These are phyloP conservation scores for Vireo griseus DNA, from an alignment of 2,797 vertebrate genomes.

Conservation along the genomic window DNA sequence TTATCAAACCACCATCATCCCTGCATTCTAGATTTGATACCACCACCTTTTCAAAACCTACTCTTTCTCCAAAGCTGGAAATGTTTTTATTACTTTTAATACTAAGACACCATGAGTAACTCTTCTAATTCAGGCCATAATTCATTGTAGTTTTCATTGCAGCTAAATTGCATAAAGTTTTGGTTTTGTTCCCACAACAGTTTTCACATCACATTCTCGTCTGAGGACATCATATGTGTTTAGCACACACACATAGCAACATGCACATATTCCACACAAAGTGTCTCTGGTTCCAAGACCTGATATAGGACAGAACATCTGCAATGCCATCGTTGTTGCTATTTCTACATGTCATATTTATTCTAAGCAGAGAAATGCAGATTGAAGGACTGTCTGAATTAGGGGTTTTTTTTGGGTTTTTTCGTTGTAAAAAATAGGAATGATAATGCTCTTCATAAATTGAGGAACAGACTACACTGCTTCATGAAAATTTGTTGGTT, in stretches of 20 bases:
- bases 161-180: background rate
- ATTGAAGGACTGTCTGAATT: background rate
- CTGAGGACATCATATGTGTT: background rate
- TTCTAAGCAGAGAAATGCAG: background rate
- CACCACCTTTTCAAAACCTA: background rate
- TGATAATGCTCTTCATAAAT: background rate
- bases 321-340: background rate
- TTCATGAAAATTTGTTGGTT: background rate
- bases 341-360: background rate
- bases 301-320: constrained; percentile 4
- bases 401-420: rapidly evolving
- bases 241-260: background rate
- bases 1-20: background rate
- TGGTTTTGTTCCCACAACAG: background rate
- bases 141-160: background rate
- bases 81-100: background rate
- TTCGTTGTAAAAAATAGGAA: background rate
- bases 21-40: background rate
- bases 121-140: background rate
- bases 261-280: background rate
- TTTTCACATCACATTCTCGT: constrained; percentile 11
- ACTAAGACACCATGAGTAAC: background rate
- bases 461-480: background rate
- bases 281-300: background rate
- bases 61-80: background rate